Conservation (phyloP, 2,888 invertebrate species). For the Crioceris asparagi region DNA sequence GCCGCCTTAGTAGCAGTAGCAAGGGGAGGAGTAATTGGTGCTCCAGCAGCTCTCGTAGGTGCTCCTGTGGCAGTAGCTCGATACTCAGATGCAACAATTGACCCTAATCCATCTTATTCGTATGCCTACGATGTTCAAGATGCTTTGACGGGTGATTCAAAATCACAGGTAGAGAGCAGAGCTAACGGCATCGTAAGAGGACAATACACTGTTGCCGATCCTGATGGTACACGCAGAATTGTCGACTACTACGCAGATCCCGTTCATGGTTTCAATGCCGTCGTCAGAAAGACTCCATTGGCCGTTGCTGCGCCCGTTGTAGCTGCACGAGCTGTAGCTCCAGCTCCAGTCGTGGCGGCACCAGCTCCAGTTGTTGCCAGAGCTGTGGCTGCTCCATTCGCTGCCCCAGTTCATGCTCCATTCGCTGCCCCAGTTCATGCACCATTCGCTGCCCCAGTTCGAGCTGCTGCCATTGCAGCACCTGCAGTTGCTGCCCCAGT, state of each 20-base stretch:
- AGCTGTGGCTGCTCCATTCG: conserved; percentile 11
- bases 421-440: conserved; percentile 13
- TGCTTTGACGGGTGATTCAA: conserved; percentile 44
- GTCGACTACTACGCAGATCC: conserved; percentile 50
- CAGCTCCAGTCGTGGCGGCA: conserved; percentile 13
- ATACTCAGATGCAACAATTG: conserved; percentile 34
- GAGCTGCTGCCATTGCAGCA: too few relatives aligned
- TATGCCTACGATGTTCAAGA: conserved; percentile 47
- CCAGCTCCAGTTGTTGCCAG: conserved; percentile 10
- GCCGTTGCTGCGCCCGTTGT: conserved; percentile 21
- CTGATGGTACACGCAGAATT: conserved; percentile 45
- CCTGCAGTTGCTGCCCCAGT: conserved; percentile 13
- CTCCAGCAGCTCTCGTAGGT: conserved; percentile 20
- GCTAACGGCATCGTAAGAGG: conserved; percentile 46
- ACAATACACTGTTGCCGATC: conserved; percentile 43
- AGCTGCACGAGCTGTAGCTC: conserved; percentile 10
- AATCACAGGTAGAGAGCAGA: conserved; percentile 44
- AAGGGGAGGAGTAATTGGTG: conserved; percentile 2
- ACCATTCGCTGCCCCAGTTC: conserved; percentile 20
- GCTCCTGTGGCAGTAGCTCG: conserved; percentile 19
- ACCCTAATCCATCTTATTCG: conserved; percentile 46
- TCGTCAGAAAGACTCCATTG: conserved; percentile 42
- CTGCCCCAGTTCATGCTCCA: too few relatives aligned
- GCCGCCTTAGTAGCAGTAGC: not conserved
- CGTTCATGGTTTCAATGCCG: conserved; percentile 48